Evolutionary conservation across 2,113 vertebrate species (phyloP).

Genomic region (Amphiprion percula): DNA sequence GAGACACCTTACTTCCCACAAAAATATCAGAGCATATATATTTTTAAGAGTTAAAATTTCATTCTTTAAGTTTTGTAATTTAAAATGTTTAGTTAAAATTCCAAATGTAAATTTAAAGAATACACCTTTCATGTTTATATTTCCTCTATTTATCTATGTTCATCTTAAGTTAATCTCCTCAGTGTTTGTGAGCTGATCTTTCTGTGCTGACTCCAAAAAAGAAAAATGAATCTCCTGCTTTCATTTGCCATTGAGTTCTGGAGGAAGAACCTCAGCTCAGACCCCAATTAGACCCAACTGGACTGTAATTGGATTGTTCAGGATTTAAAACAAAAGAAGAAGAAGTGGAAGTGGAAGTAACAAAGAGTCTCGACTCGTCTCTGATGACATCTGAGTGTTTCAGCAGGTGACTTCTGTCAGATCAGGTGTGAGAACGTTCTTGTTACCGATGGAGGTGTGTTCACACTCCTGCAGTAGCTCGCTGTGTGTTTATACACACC

Average conservation of each 20-base stretch:
- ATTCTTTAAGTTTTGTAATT: no score
- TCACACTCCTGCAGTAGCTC: slow-evolving; percentile 35
- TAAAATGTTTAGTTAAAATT: no score
- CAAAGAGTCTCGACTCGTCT: slow-evolving; percentile 7
- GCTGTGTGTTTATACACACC: not conserved
- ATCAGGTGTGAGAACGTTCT: slow-evolving; percentile 50
- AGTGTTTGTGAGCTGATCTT: not conserved
- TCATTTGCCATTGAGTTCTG: not conserved
- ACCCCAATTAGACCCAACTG: not conserved
- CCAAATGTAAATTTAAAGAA: no score
- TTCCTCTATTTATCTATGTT: no score
- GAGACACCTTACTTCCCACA: no score
- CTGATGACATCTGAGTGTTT: slow-evolving; percentile 24
- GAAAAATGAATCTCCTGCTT: not conserved
- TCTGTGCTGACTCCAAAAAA: not conserved
- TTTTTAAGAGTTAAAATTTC: no score
- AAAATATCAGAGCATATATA: no score
- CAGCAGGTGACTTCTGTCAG: slow-evolving; percentile 47
- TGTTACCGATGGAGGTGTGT: slow-evolving; percentile 44
- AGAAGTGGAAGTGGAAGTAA: not conserved
- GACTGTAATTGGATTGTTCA: slow-evolving; percentile 1
- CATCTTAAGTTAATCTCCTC: no score
- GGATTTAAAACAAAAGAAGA: slow-evolving; percentile 3
- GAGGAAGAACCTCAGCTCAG: not conserved
- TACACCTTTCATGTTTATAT: no score